Percentiles rank a stretch among this genome's conserved stretches.
phyloP scores from a whole-genome alignment of 2,797 vertebrate species.

The Crotalus adamanteus region DNA sequence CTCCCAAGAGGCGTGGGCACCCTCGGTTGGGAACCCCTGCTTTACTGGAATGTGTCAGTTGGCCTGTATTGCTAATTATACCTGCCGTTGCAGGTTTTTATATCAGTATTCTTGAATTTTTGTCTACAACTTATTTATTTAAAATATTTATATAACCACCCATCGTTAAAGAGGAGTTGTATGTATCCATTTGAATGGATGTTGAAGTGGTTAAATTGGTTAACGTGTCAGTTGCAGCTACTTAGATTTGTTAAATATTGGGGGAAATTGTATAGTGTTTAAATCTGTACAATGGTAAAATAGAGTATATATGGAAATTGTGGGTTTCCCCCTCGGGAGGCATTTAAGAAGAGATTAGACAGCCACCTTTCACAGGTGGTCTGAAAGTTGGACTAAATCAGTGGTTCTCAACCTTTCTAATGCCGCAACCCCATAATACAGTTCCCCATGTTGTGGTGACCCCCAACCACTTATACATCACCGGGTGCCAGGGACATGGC shows the following conservation, averaged over 20 bases:
- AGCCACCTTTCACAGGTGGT: background rate
- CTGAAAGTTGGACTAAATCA: background rate
- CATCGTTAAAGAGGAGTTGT: background rate
- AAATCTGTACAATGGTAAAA: background rate
- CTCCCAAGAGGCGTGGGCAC: no score
- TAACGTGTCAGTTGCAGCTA: background rate
- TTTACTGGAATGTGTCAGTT: background rate
- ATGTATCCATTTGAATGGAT: background rate
- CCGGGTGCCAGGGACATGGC: no score
- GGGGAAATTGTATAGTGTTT: background rate
- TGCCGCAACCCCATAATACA: no score
- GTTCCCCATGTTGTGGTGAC: no score
- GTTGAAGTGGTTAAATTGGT: background rate
- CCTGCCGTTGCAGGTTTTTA: background rate
- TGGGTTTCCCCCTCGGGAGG: background rate
- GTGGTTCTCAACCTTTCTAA: no score
- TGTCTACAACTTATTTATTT: background rate
- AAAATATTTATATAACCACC: background rate
- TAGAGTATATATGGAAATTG: background rate
- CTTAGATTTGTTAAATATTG: background rate
- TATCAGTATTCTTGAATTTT: background rate
- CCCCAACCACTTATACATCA: no score
- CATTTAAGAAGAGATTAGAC: background rate
- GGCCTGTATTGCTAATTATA: background rate
- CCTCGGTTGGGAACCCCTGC: no score